Conservation (phyloP, 2,113 vertebrate genomes). For the Gasterosteus nipponicus region DNA sequence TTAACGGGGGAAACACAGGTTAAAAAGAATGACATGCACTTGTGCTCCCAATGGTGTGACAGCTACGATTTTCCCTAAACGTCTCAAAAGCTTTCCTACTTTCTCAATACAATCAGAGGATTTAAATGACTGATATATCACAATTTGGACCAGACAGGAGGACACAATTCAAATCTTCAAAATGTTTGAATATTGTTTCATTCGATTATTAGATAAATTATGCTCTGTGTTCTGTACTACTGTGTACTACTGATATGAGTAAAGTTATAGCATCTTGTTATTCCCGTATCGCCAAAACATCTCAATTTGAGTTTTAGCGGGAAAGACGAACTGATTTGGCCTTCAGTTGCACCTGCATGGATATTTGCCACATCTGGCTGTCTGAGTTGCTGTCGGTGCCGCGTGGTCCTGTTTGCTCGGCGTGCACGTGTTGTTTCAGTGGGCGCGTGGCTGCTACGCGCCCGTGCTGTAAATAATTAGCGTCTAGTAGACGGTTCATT, state of each 20-base stretch:
- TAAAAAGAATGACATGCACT: conserved; percentile 37
- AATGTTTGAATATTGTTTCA: background rate
- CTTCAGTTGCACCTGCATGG: conserved; percentile 2
- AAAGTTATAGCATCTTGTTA: background rate
- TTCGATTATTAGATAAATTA: background rate
- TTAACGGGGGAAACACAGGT: conserved; percentile 32
- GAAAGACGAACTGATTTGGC: background rate
- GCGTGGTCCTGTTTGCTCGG: background rate
- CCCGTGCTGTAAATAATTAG: conserved; percentile 42
- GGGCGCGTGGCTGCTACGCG: background rate
- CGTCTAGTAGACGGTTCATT: conserved; percentile 51
- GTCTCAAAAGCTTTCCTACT: background rate
- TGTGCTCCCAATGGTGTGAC: conserved; percentile 24
- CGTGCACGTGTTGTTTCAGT: conserved; percentile 14
- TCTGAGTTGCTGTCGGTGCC: conserved; percentile 2
- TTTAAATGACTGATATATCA: background rate
- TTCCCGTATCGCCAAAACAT: background rate
- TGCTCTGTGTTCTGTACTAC: background rate
- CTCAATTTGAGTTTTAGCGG: background rate
- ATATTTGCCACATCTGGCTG: background rate
- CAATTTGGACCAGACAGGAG: background rate
- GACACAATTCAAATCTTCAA: background rate
- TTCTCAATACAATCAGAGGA: background rate
- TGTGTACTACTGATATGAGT: background rate
- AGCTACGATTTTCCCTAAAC: conserved; percentile 5